Base-by-base conservation (phyloP, 2,113 vertebrate species). In the Platysternon megacephalum region DNA sequence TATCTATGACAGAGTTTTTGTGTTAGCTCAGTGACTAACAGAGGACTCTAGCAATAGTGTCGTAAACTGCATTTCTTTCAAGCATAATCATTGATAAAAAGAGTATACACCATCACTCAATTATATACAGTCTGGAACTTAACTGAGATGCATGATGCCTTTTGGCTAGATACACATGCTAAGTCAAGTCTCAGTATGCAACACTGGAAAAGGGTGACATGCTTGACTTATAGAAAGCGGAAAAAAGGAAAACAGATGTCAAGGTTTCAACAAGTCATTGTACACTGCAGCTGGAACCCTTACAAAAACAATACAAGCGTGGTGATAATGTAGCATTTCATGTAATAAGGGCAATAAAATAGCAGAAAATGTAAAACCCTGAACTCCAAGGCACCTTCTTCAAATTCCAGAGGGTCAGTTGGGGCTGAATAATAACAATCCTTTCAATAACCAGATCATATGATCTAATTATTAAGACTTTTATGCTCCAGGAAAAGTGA, bases 161-260 rank as follows among this genome's bases (percentile, higher is more conserved):
- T 86, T 35, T 84, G 85, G 78, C 61, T 89, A 61, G 87, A 58
- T 85, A 83, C 65, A 95, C 83, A 88, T 5, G 80, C 65, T 26
- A 87, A 68, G 84, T 88, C 90, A 88, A 90, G 61, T 87, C 93
- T 94, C 91, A 94, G 89, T 74, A 96, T 87, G 94, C 93, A 93
- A 79, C 72, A 26, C 79, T 90, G 85, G 74, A 88, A 95, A 85
- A 91, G 76, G 86, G 56, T 1, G 39, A 94, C 88, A 94, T 55
- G 97, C 89, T 91, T 95, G 93, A 94, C 52, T 95, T 95, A 92
- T 86, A 46, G 92, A 93, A 91, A 92, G 44, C 28, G 10, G 86
- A 48, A 83, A 97, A 95, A 96, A 86, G 52, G 79, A 93, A 97
- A 97, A 97, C 93, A 97, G 95, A 96, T 93, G 89, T 93, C 79